Percentiles rank a stretch among this genome's conserved stretches.
Evolutionary conservation across 1,140 invertebrate species (phyloP).

Genomic region (Plodia interpunctella): DNA sequence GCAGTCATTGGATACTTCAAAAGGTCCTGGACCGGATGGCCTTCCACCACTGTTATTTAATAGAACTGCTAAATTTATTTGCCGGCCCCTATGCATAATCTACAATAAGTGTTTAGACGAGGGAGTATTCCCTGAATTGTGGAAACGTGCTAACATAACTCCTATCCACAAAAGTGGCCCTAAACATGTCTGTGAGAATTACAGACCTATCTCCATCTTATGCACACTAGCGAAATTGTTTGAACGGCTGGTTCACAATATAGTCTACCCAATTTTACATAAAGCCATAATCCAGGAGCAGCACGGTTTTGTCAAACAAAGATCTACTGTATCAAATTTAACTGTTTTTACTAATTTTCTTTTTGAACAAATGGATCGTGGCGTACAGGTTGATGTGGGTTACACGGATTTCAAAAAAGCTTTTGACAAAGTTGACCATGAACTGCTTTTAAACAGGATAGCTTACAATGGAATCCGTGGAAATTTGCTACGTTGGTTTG

Average conservation of each 20-base stretch:
- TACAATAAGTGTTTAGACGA: constrained; percentile 7
- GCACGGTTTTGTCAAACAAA: constrained; percentile 19
- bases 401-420: constrained; percentile 40
- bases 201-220: constrained; percentile 19
- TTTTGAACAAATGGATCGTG: constrained; percentile 19
- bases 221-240: constrained; percentile 14
- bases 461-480: constrained; percentile 17
- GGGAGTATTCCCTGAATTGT: constrained; percentile 13
- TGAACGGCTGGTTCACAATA: constrained; percentile 14
- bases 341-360: constrained; percentile 21
- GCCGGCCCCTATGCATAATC: neutral
- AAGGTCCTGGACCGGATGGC: constrained; percentile 5
- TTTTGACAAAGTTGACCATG: constrained; percentile 31
- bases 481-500: constrained; percentile 29
- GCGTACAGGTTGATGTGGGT: constrained; percentile 22
- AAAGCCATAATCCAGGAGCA: constrained; percentile 6
- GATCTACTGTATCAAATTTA: constrained; percentile 20
- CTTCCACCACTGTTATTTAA: constrained; percentile 5
- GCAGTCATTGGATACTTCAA: neutral
- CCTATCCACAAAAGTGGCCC: constrained; percentile 16
- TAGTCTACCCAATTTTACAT: constrained; percentile 12
- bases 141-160: constrained; percentile 14
- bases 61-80: neutral
- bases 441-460: constrained; percentile 16
- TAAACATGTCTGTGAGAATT: constrained; percentile 8